These are phyloP conservation scores for Scophthalmus maximus DNA, from an alignment of 2,113 vertebrate species.

Conservation along the genomic window DNA sequence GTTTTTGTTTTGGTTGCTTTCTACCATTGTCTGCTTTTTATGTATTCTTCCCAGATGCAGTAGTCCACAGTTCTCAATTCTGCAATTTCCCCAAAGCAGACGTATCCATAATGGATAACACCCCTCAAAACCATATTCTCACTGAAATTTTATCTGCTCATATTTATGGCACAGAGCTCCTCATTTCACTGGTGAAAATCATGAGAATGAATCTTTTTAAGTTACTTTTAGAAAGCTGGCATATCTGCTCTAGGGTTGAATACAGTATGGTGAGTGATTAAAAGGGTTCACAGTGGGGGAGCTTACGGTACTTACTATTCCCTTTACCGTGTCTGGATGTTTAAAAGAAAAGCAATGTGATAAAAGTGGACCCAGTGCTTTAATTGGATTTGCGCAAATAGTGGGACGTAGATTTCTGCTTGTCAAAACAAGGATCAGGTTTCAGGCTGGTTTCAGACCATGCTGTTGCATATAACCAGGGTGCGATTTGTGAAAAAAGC, in stretches of 20 bases:
- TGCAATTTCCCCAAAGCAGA: constrained; percentile 6
- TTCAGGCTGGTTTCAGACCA: constrained; percentile 1
- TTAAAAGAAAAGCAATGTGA: constrained; percentile 13
- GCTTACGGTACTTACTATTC: constrained; percentile 17
- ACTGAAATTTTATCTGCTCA: constrained; percentile 21
- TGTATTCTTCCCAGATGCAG: constrained; percentile 12
- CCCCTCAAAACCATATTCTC: constrained; percentile 40
- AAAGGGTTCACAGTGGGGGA: constrained; percentile 24
- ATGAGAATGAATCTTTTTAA: constrained; percentile 64
- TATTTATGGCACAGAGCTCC: too few species aligned
- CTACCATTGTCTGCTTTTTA: constrained; percentile 10
- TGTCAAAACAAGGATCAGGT: background rate
- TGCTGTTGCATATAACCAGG: background rate
- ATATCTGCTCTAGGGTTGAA: constrained; percentile 18
- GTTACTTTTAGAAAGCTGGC: constrained; percentile 45
- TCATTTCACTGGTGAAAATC: too few species aligned
- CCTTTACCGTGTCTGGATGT: constrained; percentile 1
- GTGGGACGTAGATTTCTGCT: background rate
- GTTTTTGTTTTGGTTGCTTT: too few species aligned
- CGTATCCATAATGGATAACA: constrained; percentile 43
- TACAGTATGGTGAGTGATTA: constrained; percentile 37
- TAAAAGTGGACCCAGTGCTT: constrained; percentile 23
- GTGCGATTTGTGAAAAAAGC: too few species aligned
- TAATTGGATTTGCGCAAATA: constrained; percentile 34
- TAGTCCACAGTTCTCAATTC: background rate